Evolutionary conservation across 2,113 vertebrate species (phyloP), one percentile per base, ranked within the genome.

Genomic region (Mugil cephalus): DNA sequence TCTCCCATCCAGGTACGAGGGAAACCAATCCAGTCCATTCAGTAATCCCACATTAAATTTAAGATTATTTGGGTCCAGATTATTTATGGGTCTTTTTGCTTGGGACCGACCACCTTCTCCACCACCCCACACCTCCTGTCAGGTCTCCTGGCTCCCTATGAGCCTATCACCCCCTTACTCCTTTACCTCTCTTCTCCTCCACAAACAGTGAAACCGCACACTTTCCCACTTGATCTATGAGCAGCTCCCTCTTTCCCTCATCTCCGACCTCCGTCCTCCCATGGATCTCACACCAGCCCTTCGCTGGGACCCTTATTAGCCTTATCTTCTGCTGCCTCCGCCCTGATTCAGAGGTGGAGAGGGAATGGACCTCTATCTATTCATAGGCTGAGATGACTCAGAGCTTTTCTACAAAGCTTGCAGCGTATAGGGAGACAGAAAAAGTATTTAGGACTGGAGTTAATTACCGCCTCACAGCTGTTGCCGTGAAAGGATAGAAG

Each of bases 351-450:
- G 54, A 74, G 42, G 61, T 74, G 51, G 46, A 70, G 60, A 73
- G 75, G 69, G 72, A 78, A 45, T 35, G 67, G 60, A 74, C 58
- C 30, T 64, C 72, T 79, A 70, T 87, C 74, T 88, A 74, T 84
- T 87, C 81, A 86, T 71, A 64, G 74, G 69, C 79, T 59, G 80
- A 46, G 75, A 78, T 84, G 69, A 84, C 73, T 90, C 81, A 51
- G 71, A 75, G 38, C 24, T 69, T 79, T 64, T 66, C 61, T 14
- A 35, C 42, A 56, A 50, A 64, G 59, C 17, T 13, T 24, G 4
- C 38, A 7, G 30, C 19, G 21, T 45, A 5, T 13, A 39, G 18
- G 48, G 17, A 53, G 64, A 77, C 40, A 54, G 30, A 38, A 15
- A 36, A 7, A 48, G n/a, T 10, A 56, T 59, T 56, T 19, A 21